phyloP scores from a whole-genome alignment of 1,140 invertebrate genomes.

The Drosophila carrolli region DNA sequence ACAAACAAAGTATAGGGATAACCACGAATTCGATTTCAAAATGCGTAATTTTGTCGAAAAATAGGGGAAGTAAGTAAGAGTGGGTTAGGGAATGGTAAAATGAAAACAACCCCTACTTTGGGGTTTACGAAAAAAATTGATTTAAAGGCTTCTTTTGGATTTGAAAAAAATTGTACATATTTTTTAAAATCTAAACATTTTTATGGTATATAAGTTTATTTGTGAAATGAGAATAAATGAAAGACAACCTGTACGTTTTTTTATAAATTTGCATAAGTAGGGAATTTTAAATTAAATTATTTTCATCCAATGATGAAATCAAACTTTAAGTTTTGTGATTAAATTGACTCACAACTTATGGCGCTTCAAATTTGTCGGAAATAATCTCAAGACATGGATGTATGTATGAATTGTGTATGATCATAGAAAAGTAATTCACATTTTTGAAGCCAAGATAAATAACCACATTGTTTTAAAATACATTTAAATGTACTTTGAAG shows the following conservation, averaged over 20 bases:
- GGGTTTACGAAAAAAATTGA: not conserved
- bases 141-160: not conserved
- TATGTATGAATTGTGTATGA: not conserved
- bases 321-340: conserved; percentile 2
- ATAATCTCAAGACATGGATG: not conserved
- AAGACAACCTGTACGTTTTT: too few species aligned
- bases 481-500: not conserved
- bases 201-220: too few species aligned
- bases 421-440: not conserved
- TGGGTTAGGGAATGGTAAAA: not conserved
- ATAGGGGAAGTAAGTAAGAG: not conserved
- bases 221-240: too few species aligned
- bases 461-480: not conserved
- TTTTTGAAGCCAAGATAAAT: not conserved
- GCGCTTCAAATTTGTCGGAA: not conserved
- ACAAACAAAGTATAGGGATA: conserved; percentile 4
- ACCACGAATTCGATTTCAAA: conserved; percentile 21
- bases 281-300: not conserved
- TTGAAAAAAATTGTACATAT: too few species aligned
- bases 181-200: too few species aligned
- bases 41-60: conserved; percentile 28
- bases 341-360: conserved; percentile 13
- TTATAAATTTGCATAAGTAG: too few species aligned
- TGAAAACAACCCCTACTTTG: conserved; percentile 7
- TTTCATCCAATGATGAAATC: conserved; percentile 3